Conservation (phyloP, 2,113 vertebrate genomes). For the Salvelinus namaycush region DNA sequence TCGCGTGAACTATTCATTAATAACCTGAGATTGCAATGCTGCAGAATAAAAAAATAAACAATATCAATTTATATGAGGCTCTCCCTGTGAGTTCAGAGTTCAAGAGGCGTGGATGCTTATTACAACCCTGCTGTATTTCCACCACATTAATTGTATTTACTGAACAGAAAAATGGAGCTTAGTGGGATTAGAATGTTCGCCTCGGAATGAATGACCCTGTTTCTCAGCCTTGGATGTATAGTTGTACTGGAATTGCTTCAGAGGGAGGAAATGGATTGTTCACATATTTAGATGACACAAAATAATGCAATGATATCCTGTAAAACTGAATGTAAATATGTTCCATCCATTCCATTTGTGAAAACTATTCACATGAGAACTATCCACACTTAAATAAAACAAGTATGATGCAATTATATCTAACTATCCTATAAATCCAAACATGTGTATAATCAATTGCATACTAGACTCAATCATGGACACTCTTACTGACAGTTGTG, state of each 20-base stretch:
- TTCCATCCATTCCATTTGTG: conserved; percentile 30
- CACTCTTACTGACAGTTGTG: too few relatives aligned
- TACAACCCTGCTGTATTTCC: conserved; percentile 39
- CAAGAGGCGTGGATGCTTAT: conserved; percentile 35
- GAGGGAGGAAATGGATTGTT: conserved; percentile 23
- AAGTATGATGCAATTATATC: conserved; percentile 48
- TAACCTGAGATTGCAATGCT: conserved; percentile 45
- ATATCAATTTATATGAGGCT: conserved; percentile 50
- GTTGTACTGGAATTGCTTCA: conserved; percentile 5
- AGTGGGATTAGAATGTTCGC: conserved; percentile 14
- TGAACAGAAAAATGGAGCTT: conserved; percentile 1
- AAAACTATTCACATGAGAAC: conserved; percentile 19
- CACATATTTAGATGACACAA: conserved; percentile 45
- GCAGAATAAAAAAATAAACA: conserved; percentile 51
- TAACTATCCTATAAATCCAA: not conserved
- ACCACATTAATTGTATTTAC: conserved; percentile 45
- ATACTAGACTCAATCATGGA: not conserved
- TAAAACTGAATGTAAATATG: conserved; percentile 25
- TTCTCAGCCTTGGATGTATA: conserved; percentile 9
- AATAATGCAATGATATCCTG: conserved; percentile 36
- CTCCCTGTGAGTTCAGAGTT: conserved; percentile 27
- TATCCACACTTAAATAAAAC: conserved; percentile 16
- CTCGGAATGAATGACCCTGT: conserved; percentile 20
- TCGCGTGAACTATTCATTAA: conserved; percentile 47
- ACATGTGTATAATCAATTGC: not conserved